Percentiles rank a stretch among this genome's conserved stretches.
Evolutionary conservation across 2,888 invertebrate genomes (phyloP).

Genomic region (Drosophila cognata): DNA sequence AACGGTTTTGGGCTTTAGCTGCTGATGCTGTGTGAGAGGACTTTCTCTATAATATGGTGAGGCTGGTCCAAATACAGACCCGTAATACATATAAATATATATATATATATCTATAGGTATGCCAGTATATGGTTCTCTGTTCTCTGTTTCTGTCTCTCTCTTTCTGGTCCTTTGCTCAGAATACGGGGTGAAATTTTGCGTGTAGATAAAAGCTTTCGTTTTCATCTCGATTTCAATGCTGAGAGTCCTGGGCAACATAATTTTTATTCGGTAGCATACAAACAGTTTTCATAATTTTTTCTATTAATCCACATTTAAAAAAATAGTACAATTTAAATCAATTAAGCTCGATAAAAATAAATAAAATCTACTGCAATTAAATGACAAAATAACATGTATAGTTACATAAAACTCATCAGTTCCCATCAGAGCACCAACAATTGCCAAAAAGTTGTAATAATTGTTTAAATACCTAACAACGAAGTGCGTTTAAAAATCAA

Average conservation of each 20-base stretch:
- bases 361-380: slow-evolving; percentile 28
- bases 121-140: slow-evolving; percentile 35
- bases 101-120: slow-evolving; percentile 10
- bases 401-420: slow-evolving; percentile 57
- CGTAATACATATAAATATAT: slow-evolving; percentile 12
- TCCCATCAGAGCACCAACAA: slow-evolving; percentile 31
- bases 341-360: slow-evolving; percentile 41
- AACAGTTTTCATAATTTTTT: slow-evolving; percentile 76
- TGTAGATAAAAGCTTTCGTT: slow-evolving; percentile 76
- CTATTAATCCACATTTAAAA: slow-evolving; percentile 54
- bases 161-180: slow-evolving; percentile 20
- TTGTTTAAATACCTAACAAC: slow-evolving; percentile 41
- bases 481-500: slow-evolving; percentile 57
- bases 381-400: slow-evolving; percentile 36
- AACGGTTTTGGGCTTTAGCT: slow-evolving; percentile 51
- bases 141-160: slow-evolving; percentile 32
- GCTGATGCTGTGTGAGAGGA: slow-evolving; percentile 61
- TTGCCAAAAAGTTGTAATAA: slow-evolving; percentile 46
- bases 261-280: slow-evolving; percentile 78
- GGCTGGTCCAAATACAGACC: slow-evolving; percentile 21
- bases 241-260: slow-evolving; percentile 80
- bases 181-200: slow-evolving; percentile 59
- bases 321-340: slow-evolving; percentile 47
- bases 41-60: slow-evolving; percentile 18
- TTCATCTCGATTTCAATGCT: slow-evolving; percentile 74